Evolutionary conservation across 23 tunicate species (phyloP).

Genomic region (Styela clava): DNA sequence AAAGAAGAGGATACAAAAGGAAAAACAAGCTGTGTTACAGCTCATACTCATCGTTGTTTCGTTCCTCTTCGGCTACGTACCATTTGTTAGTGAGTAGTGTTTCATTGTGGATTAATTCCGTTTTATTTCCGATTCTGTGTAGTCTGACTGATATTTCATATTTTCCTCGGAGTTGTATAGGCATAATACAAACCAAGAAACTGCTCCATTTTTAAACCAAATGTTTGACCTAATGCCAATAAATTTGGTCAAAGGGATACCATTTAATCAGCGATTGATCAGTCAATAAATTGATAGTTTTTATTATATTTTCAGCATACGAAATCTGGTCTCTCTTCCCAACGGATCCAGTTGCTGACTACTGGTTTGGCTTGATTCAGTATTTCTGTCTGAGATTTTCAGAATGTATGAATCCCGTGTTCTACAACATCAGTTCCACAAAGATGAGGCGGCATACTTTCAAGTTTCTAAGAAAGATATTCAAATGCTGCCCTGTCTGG

Average conservation of each 20-base stretch:
- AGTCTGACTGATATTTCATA: too few relatives aligned
- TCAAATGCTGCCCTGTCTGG: background rate
- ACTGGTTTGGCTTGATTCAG: constrained; percentile 23
- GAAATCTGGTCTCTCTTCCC: constrained; percentile 23
- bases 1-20: constrained; percentile 10
- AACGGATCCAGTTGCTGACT: constrained; percentile 12
- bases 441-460: constrained; percentile 16
- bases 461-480: constrained; percentile 4
- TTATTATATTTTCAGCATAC: constrained; percentile 18
- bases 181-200: too few relatives aligned
- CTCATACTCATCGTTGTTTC: constrained; percentile 15
- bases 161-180: too few relatives aligned
- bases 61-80: constrained; percentile 16
- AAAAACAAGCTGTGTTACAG: constrained; percentile 10
- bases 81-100: constrained; percentile 17
- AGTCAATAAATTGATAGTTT: too few relatives aligned
- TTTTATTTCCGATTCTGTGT: too few relatives aligned
- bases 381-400: constrained; percentile 27
- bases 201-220: too few relatives aligned
- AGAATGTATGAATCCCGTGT: constrained; percentile 27
- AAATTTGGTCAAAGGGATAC: too few relatives aligned
- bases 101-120: too few relatives aligned
- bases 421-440: constrained; percentile 31
- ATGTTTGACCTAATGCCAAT: too few relatives aligned
- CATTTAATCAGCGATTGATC: too few relatives aligned